Conservation (phyloP, 2,797 vertebrate genomes). For the Poeciliopsis turneri region DNA sequence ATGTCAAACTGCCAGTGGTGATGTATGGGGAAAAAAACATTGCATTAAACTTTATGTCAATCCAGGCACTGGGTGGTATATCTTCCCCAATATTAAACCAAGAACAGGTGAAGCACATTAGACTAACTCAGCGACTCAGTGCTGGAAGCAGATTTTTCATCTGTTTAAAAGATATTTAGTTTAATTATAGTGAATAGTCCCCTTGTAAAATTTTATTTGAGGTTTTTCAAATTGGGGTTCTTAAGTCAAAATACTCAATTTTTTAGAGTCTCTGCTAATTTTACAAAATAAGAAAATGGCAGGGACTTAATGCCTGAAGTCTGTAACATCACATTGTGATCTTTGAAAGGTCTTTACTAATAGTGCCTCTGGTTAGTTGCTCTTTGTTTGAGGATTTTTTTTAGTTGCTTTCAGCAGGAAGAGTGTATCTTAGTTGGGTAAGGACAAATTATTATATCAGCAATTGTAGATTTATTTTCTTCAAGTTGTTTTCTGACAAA, state of each 20-base stretch:
- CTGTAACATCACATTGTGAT: background rate
- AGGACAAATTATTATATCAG: background rate
- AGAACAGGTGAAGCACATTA: background rate
- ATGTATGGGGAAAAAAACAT: background rate
- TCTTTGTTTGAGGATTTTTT: background rate
- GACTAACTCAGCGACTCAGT: background rate
- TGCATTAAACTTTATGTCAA: background rate
- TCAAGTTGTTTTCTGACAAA: background rate
- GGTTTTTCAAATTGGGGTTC: background rate
- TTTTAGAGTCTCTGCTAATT: background rate
- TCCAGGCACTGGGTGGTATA: background rate
- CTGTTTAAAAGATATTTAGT: background rate
- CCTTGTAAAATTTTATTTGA: background rate
- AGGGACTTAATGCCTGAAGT: background rate
- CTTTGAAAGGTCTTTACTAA: slow-evolving; percentile 2
- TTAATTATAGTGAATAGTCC: background rate
- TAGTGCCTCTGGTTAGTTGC: background rate
- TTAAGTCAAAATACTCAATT: background rate
- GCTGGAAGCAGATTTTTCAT: background rate
- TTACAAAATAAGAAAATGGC: background rate
- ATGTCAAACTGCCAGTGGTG: background rate
- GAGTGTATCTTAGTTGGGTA: background rate
- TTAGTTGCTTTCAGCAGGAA: background rate
- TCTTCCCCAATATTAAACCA: background rate
- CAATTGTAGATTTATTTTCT: background rate